phyloP scores from a whole-genome alignment of 2,797 vertebrate species.

The Cuculus canorus region DNA sequence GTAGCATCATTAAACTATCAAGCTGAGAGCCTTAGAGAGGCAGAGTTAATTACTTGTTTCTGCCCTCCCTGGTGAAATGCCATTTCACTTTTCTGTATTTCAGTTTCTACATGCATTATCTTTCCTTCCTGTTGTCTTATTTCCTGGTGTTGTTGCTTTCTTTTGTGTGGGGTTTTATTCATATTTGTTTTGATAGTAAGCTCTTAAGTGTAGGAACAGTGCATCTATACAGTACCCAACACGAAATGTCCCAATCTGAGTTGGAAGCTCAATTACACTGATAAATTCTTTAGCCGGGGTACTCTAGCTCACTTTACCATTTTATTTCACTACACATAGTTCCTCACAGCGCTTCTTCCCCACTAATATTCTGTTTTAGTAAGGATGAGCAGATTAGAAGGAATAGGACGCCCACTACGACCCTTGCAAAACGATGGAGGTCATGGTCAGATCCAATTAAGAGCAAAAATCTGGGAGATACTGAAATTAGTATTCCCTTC shows the following conservation, averaged over 20 bases:
- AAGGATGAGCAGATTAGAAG: not conserved
- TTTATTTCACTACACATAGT: not conserved
- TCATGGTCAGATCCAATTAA: not conserved
- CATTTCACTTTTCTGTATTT: not conserved
- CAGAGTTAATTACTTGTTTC: not conserved
- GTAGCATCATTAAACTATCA: not conserved
- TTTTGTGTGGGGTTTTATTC: not conserved
- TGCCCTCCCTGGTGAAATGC: not conserved
- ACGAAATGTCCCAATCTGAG: not conserved
- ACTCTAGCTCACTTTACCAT: not conserved
- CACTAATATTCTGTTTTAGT: not conserved
- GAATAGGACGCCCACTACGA: not conserved
- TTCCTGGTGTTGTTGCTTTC: not conserved
- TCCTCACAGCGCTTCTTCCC: not conserved
- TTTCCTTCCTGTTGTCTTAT: not conserved
- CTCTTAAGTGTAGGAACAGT: not conserved
- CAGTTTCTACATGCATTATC: not conserved
- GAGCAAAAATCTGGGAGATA: not conserved
- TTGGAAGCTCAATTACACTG: not conserved
- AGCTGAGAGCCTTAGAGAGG: not conserved
- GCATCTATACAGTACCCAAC: not conserved
- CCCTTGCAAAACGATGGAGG: not conserved
- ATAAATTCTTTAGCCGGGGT: not conserved
- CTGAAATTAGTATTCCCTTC: not conserved
- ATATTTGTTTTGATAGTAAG: not conserved